Evolutionary conservation across 2,797 vertebrate genomes (phyloP), one percentile per base, ranked within the genome.

Genomic region (Enoplosus armatus): DNA sequence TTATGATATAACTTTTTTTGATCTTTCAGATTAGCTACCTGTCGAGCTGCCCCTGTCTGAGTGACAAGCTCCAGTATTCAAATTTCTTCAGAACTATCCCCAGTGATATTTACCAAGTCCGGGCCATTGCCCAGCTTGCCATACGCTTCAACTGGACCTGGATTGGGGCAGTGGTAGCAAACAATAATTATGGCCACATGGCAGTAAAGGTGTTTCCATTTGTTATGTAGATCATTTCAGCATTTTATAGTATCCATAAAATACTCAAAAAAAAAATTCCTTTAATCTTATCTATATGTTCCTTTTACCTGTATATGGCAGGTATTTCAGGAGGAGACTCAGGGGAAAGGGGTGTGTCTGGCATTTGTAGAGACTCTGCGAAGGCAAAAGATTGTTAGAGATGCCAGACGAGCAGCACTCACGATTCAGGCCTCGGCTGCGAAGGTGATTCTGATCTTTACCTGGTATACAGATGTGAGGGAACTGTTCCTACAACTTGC

Each of bases 61-160:
- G 91, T 75, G 87, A 94, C 82, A 88, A 84, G 20, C 39, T 1
- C 0, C 65, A 81, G 15, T 93, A 56, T 77, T 91, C 91, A 0
- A 92, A 88, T 47, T 92, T 93, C 86, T 93, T 93, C 84, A 88
- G 93, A 55, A 96, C 95, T 29, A 94, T 95, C 62, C 93, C 94
- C 16, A 95, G 93, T 77, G 95, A 96, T 72, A 82, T 86, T n/a
- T 94, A 93, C 75, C 95, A 94, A 82, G 93, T 92, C 0, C 76
- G 87, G 58, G 92, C 92, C 31, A 86, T 96, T 59, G 95, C 93
- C 8, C 93, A 90, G 35, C 88, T 96, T 22, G 92, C 89, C 6
- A 90, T 91, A 18, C 87, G 75, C 12, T 95, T 94, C 8, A 92
- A 93, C 0, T 96, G 95, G 95, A 94, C 92, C 5, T 96, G 94